Percentiles rank a stretch among this genome's conserved stretches.
Conservation (phyloP, 2,888 invertebrate genomes). For the Papilio demoleus region DNA sequence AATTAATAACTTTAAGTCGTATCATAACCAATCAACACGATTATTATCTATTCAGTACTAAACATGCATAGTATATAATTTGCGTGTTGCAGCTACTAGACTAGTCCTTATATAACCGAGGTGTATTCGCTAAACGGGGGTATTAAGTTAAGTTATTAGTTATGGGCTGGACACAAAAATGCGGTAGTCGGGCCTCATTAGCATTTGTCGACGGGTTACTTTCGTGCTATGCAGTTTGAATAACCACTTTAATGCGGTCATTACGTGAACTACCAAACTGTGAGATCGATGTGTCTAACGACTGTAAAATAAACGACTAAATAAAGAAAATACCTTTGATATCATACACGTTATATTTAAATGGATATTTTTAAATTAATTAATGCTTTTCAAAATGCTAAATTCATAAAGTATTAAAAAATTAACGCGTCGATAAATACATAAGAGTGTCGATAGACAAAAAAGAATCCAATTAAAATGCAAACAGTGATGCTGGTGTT, state of each 20-base stretch:
- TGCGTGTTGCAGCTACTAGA: slow-evolving; percentile 7
- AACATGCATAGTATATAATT: slow-evolving; percentile 23
- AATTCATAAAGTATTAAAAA: neutral
- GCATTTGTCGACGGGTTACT: slow-evolving; percentile 28
- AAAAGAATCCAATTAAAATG: slow-evolving; percentile 27
- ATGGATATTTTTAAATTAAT: neutral
- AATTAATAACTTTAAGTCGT: slow-evolving; percentile 12
- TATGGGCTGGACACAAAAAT: slow-evolving; percentile 36
- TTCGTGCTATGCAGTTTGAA: slow-evolving; percentile 36
- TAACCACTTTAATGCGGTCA: slow-evolving; percentile 24
- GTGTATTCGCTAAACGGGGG: slow-evolving; percentile 1
- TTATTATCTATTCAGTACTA: slow-evolving; percentile 6
- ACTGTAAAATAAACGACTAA: too few relatives aligned
- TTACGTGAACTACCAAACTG: slow-evolving; percentile 29
- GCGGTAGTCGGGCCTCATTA: slow-evolving; percentile 34
- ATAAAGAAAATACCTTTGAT: neutral
- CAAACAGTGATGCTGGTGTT: slow-evolving; percentile 8
- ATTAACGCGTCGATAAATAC: slow-evolving; percentile 20
- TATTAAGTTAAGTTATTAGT: slow-evolving; percentile 20
- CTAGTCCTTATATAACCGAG: slow-evolving; percentile 20
- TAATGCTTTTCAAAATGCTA: neutral
- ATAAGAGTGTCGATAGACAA: slow-evolving; percentile 14
- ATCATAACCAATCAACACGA: neutral
- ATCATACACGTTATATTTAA: neutral
- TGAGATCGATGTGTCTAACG: slow-evolving; percentile 5